Base-by-base conservation (phyloP, 2,888 invertebrate genomes). In the Eupithecia tripunctaria region DNA sequence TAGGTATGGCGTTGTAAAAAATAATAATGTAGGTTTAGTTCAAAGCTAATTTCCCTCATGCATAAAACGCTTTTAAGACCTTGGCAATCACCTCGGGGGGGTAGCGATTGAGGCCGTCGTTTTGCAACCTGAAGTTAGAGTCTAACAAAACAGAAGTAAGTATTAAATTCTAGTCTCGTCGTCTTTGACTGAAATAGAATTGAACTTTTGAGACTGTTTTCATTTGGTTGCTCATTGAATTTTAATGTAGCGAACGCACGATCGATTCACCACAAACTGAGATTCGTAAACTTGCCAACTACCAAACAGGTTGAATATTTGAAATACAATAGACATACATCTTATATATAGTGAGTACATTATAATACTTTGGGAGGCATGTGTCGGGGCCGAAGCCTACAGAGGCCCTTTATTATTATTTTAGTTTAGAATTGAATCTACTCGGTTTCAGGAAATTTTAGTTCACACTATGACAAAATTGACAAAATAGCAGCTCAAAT, bases 191-290 rank as follows among this genome's bases (percentile, higher is more conserved):
- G 65, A 68, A 71, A 66, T 68, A 62, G 60, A 70, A 72, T 51
- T 60, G 70, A 68, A 67, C 70, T n/a, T n/a, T n/a, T n/a, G n/a
- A 67, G 66, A 59, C 65, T 64, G 56, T 68, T 72, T 63, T 63
- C 15, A 66, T 66, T 65, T 25, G 21, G 18, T 66, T 69, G 71
- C 60, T 65, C 66, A 64, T 68, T 64, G 71, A 72, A 72, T 72
- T 62, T 59, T 75, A 72, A 72, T 62, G 72, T 51, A 47, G 65
- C 41, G 47, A 68, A 66, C 70, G 36, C 68, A 41, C 38, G 60
- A 68, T 72, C 69, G 60, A 68, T 70, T 64, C 38, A 36, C 36
- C 64, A 64, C 21, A 64, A 64, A 64, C 63, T 21, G 8, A 12
- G 21, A 51, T 21, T 51, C 21, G 51, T 51, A 47, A 47, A 51